These are phyloP conservation scores for Semicossyphus pulcher DNA, from an alignment of 2,113 vertebrate species.

Conservation along the genomic window DNA sequence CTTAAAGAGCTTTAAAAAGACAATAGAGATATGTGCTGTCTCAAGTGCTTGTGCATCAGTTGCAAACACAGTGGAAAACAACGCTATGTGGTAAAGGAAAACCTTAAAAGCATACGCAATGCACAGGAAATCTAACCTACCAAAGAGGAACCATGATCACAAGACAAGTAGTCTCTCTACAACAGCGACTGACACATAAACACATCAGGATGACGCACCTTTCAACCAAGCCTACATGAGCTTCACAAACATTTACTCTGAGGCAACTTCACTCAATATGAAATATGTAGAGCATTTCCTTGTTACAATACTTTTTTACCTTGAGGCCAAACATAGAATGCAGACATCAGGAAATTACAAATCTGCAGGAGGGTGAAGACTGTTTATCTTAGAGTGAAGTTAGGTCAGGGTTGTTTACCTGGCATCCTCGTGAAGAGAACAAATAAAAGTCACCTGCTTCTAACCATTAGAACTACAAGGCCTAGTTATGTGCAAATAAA, in stretches of 20 bases:
- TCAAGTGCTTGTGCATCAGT: neutral
- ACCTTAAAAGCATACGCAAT: neutral
- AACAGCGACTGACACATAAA: constrained; percentile 1
- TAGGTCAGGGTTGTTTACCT: constrained; percentile 23
- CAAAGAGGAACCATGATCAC: constrained; percentile 33
- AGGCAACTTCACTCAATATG: neutral
- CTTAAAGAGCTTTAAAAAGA: neutral
- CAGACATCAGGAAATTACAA: constrained; percentile 56
- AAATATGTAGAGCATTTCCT: neutral
- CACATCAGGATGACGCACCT: neutral
- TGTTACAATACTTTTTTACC: neutral
- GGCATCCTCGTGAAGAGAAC: constrained; percentile 17
- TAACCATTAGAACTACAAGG: constrained; percentile 16
- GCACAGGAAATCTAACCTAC: constrained; percentile 16
- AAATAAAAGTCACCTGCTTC: constrained; percentile 34
- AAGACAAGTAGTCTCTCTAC: neutral
- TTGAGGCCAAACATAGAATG: neutral
- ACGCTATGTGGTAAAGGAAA: neutral
- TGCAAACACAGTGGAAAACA: constrained; percentile 11
- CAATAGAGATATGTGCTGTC: neutral
- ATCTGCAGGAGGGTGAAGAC: constrained; percentile 9
- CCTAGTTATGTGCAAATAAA: neutral
- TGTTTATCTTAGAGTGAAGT: neutral
- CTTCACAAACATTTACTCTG: neutral
- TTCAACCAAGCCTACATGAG: neutral